Percentiles rank a stretch among this genome's conserved stretches.
Evolutionary conservation across 2,888 invertebrate species (phyloP).

Genomic region (Hyposoter didymator): DNA sequence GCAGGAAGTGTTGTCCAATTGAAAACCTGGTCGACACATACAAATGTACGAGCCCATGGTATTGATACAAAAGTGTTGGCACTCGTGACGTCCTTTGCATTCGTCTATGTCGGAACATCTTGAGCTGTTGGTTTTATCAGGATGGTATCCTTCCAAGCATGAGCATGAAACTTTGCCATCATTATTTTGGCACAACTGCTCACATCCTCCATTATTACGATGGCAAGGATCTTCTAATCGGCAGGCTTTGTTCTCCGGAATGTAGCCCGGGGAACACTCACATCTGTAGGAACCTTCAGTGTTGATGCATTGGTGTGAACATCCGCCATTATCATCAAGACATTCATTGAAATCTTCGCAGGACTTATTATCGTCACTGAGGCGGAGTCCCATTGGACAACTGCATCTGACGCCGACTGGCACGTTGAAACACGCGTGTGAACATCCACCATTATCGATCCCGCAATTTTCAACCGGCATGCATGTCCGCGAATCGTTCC

Average conservation of each 20-base stretch:
- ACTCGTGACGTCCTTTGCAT: slow-evolving; percentile 81
- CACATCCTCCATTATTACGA: slow-evolving; percentile 83
- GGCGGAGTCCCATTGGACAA: slow-evolving; percentile 84
- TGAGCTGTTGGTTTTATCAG: slow-evolving; percentile 71
- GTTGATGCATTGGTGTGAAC: slow-evolving; percentile 85
- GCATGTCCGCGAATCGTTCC: slow-evolving; percentile 82
- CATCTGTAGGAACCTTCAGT: slow-evolving; percentile 86
- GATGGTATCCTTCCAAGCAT: slow-evolving; percentile 83
- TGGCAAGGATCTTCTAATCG: slow-evolving; percentile 72
- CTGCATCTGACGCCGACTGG: slow-evolving; percentile 85
- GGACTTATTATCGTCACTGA: slow-evolving; percentile 78
- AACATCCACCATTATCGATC: slow-evolving; percentile 87
- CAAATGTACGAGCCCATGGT: slow-evolving; percentile 84
- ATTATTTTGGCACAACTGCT: slow-evolving; percentile 80
- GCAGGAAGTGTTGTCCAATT: slow-evolving; percentile 74
- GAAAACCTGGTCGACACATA: slow-evolving; percentile 76
- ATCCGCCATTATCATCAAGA: slow-evolving; percentile 81
- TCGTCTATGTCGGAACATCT: slow-evolving; percentile 84
- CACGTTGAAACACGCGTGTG: slow-evolving; percentile 87
- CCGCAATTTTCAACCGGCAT: slow-evolving; percentile 86
- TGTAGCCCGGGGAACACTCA: slow-evolving; percentile 85
- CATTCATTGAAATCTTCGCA: slow-evolving; percentile 83
- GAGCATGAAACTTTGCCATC: slow-evolving; percentile 74
- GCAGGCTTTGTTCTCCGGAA: slow-evolving; percentile 73
- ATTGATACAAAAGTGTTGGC: slow-evolving; percentile 84